Evolutionary conservation across 1,140 invertebrate genomes (phyloP).

Genomic region (Sitodiplosis mosellana): DNA sequence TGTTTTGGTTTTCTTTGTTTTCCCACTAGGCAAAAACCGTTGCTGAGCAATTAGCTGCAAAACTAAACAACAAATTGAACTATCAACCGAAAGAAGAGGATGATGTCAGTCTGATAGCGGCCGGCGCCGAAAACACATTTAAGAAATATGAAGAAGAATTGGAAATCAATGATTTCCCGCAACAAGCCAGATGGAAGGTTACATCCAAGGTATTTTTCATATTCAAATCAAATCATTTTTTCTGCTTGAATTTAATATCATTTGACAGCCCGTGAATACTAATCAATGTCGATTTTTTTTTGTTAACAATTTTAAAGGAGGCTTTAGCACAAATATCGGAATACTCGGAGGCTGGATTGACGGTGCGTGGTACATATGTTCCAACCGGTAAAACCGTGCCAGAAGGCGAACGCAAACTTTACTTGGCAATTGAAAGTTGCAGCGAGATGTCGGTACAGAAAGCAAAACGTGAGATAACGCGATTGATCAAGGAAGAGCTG

Average conservation of each 20-base stretch:
- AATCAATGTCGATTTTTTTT: too few species aligned
- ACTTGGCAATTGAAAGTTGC: constrained; percentile 96
- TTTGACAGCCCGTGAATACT: too few species aligned
- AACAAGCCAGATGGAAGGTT: constrained; percentile 95
- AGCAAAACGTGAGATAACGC: constrained; percentile 94
- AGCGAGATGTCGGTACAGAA: constrained; percentile 93
- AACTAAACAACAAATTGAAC: constrained; percentile 91
- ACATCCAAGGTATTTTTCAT: constrained; percentile 63
- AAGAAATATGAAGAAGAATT: constrained; percentile 96
- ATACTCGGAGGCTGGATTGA: constrained; percentile 96
- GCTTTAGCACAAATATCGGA: constrained; percentile 95
- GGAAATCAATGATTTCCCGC: constrained; percentile 99
- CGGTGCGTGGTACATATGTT: constrained; percentile 94
- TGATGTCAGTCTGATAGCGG: constrained; percentile 40
- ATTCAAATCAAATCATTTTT: constrained; percentile 5
- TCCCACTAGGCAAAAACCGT: constrained; percentile 76
- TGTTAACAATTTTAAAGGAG: constrained; percentile 44
- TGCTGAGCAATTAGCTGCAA: constrained; percentile 84
- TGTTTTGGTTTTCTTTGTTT: constrained; percentile 8
- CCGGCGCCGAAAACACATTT: constrained; percentile 52
- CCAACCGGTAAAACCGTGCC: constrained; percentile 72
- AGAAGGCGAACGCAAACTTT: constrained; percentile 92
- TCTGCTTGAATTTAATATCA: too few species aligned
- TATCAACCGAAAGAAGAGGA: constrained; percentile 83
- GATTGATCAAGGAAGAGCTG: constrained; percentile 94